Evolutionary conservation across 2,888 invertebrate species (phyloP).

Genomic region (Hylaea fasciaria): DNA sequence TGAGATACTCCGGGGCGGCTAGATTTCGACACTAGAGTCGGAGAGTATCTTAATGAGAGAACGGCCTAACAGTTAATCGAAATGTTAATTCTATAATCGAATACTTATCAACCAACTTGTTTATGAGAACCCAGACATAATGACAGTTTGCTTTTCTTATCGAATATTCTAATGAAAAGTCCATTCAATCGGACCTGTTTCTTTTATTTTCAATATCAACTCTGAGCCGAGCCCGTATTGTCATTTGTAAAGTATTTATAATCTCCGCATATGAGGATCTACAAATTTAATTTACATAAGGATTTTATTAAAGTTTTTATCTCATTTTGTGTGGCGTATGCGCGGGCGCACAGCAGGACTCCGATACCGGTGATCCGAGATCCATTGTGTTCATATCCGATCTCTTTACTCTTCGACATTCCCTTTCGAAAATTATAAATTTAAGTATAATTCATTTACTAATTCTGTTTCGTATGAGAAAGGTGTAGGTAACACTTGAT

Average conservation of each 20-base stretch:
- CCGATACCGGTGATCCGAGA: slow-evolving; percentile 60
- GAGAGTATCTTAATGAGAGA: too few species aligned
- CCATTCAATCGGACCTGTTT: neutral
- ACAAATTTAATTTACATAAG: slow-evolving; percentile 81
- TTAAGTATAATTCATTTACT: slow-evolving; percentile 60
- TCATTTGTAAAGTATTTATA: slow-evolving; percentile 61
- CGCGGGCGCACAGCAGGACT: slow-evolving; percentile 72
- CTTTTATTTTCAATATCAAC: slow-evolving; percentile 27
- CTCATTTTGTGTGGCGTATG: slow-evolving; percentile 69
- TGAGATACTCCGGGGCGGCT: too few species aligned
- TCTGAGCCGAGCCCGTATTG: slow-evolving; percentile 48
- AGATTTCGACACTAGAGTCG: too few species aligned
- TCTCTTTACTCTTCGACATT: slow-evolving; percentile 75
- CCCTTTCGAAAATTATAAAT: slow-evolving; percentile 77
- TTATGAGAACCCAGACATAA: too few species aligned
- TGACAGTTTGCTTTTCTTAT: too few species aligned
- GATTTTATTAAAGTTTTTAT: slow-evolving; percentile 77
- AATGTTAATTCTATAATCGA: too few species aligned
- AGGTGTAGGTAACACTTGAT: slow-evolving; percentile 36
- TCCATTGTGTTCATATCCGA: slow-evolving; percentile 78
- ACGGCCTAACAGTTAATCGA: too few species aligned
- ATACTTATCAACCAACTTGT: too few species aligned
- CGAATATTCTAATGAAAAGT: too few species aligned
- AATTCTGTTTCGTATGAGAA: slow-evolving; percentile 38
- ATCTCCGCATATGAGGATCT: slow-evolving; percentile 59